phyloP scores from a whole-genome alignment of 2,113 vertebrate genomes.

The Marcusenius ussheri region DNA sequence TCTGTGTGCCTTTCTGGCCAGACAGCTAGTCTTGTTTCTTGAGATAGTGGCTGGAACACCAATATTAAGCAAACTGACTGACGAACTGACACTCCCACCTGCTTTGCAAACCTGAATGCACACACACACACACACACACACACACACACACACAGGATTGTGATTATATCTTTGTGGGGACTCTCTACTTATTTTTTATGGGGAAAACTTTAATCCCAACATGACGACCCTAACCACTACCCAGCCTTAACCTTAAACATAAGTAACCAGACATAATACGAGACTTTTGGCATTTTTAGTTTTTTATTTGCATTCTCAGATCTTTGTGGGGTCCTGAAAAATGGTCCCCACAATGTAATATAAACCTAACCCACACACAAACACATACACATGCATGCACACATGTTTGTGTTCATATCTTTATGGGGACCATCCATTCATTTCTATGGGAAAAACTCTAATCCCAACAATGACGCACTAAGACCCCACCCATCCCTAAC shows the following conservation, averaged over 20 bases:
- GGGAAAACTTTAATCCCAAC: no score
- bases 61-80: conserved; percentile 47
- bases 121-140: conserved; percentile 16
- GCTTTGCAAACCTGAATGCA: conserved; percentile 20
- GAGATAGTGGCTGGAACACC: conserved; percentile 52
- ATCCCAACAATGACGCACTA: neutral
- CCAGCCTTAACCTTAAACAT: no score
- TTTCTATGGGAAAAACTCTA: neutral
- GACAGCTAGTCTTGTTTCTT: conserved; percentile 46
- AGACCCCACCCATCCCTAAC: neutral
- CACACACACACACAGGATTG: neutral
- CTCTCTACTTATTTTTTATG: no score
- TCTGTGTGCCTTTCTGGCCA: conserved; percentile 47
- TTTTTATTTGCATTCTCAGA: no score
- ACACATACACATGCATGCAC: no score
- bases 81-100: conserved; percentile 12
- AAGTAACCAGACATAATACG: no score
- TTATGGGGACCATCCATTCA: neutral
- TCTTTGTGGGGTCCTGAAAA: no score
- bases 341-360: no score
- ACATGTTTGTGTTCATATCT: neutral
- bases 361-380: conserved; percentile 8
- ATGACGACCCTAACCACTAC: no score
- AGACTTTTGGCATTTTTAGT: no score
- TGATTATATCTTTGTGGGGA: no score